Evolutionary conservation across 1,140 invertebrate genomes (phyloP).

Genomic region (Heliconius melpomene): DNA sequence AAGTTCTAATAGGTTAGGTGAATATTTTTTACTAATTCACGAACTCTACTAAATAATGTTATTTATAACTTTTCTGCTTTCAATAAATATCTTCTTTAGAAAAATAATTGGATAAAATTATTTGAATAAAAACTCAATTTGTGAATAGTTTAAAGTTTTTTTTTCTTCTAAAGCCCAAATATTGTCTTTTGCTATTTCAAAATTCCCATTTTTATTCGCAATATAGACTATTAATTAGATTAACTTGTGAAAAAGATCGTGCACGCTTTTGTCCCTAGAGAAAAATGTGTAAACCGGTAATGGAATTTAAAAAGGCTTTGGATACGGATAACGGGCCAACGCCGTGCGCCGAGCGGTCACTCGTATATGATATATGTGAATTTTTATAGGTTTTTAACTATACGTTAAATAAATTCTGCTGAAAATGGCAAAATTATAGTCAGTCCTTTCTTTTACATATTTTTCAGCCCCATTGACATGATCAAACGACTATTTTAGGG

Average conservation of each 20-base stretch:
- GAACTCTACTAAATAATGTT: too few relatives aligned
- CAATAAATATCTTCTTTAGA: too few relatives aligned
- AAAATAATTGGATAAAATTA: too few relatives aligned
- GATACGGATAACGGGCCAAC: slow-evolving; percentile 36
- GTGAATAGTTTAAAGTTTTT: too few relatives aligned
- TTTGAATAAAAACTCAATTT: too few relatives aligned
- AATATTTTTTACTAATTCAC: too few relatives aligned
- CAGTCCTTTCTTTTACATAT: slow-evolving; percentile 16
- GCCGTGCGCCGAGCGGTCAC: slow-evolving; percentile 54
- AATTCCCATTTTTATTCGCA: not conserved
- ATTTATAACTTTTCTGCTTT: too few relatives aligned
- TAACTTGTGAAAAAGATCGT: not conserved
- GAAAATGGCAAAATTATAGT: slow-evolving; percentile 42
- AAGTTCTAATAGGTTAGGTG: too few relatives aligned
- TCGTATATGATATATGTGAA: slow-evolving; percentile 66
- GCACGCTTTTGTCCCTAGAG: slow-evolving; percentile 19
- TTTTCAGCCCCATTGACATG: not conserved
- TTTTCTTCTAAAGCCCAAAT: not conserved
- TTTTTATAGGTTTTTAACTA: slow-evolving; percentile 67
- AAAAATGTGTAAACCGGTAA: slow-evolving; percentile 44
- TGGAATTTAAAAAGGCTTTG: slow-evolving; percentile 54
- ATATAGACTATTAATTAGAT: slow-evolving; percentile 3
- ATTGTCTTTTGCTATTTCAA: not conserved
- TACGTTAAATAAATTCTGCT: slow-evolving; percentile 56
- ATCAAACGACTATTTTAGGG: not conserved